These are phyloP conservation scores for Phragmatobia fuliginosa DNA, from an alignment of 2,888 invertebrate species.

Conservation along the genomic window DNA sequence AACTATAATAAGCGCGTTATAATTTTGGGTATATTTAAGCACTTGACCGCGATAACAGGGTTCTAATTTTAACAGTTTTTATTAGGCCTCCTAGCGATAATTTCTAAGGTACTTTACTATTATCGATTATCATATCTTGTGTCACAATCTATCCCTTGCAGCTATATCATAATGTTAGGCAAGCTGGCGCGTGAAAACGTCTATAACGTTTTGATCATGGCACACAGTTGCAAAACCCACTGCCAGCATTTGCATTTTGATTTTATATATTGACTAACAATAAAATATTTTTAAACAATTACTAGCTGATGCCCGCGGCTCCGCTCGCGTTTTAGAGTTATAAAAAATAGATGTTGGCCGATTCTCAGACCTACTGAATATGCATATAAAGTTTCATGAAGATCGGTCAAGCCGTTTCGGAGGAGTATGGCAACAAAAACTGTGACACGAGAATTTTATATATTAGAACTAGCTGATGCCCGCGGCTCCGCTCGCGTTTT, in stretches of 20 bases:
- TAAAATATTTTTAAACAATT: too few species aligned
- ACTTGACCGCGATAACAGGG: not conserved
- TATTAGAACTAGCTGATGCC: too few species aligned
- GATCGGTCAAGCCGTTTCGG: too few species aligned
- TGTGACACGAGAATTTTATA: too few species aligned
- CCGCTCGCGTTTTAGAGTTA: too few species aligned
- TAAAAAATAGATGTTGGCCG: too few species aligned
- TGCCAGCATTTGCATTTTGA: conserved; percentile 45
- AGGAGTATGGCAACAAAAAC: too few species aligned
- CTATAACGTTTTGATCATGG: conserved; percentile 58
- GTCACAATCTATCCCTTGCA: conserved; percentile 31
- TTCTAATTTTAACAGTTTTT: not conserved
- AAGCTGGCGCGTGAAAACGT: conserved; percentile 61
- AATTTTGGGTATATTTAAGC: not conserved
- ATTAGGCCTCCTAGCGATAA: not conserved
- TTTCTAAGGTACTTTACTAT: conserved; percentile 9
- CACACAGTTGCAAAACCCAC: conserved; percentile 50
- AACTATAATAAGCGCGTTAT: not conserved
- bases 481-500: too few species aligned
- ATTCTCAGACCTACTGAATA: too few species aligned
- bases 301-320: too few species aligned
- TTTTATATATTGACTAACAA: too few species aligned
- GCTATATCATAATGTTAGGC: conserved; percentile 41
- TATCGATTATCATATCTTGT: conserved; percentile 24
- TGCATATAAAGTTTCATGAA: too few species aligned